Conservation (phyloP, 2,888 invertebrate species). For the Masnerella sp. region DNA sequence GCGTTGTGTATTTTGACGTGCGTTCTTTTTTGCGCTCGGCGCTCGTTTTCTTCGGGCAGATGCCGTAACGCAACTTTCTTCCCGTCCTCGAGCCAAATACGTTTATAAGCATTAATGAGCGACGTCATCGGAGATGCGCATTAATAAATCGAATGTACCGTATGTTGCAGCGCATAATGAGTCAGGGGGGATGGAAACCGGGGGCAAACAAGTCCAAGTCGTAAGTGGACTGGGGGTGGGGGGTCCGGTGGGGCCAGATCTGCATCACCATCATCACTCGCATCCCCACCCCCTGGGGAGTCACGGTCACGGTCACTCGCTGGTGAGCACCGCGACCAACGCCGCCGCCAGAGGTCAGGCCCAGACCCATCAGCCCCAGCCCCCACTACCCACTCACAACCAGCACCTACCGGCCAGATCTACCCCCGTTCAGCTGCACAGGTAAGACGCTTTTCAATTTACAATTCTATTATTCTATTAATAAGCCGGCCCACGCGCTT, state of each 20-base stretch:
- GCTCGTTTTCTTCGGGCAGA: background rate
- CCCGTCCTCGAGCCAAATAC: slow-evolving; percentile 47
- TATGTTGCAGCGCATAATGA: slow-evolving; percentile 75
- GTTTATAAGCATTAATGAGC: slow-evolving; percentile 49
- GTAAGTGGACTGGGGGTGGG: slow-evolving; percentile 76
- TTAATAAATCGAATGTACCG: slow-evolving; percentile 54
- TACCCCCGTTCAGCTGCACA: slow-evolving; percentile 74
- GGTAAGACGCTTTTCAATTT: slow-evolving; percentile 66
- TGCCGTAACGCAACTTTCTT: slow-evolving; percentile 46
- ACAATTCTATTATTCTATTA: too few relatives aligned
- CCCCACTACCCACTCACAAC: slow-evolving; percentile 74
- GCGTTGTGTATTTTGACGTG: slow-evolving; percentile 7
- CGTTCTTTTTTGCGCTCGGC: slow-evolving; percentile 3
- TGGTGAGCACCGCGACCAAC: slow-evolving; percentile 72
- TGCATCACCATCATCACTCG: slow-evolving; percentile 76
- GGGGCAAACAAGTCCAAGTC: slow-evolving; percentile 76
- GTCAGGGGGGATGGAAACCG: slow-evolving; percentile 76
- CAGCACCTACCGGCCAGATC: slow-evolving; percentile 75
- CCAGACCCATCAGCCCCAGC: slow-evolving; percentile 68
- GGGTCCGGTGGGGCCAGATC: slow-evolving; percentile 75
- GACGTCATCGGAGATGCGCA: slow-evolving; percentile 49
- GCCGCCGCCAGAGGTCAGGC: slow-evolving; percentile 72
- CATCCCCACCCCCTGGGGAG: slow-evolving; percentile 69
- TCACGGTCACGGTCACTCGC: slow-evolving; percentile 72
- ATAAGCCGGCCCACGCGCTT: too few relatives aligned